Conservation (phyloP, 2,888 invertebrate genomes). For the Drosophila neonasuta region DNA sequence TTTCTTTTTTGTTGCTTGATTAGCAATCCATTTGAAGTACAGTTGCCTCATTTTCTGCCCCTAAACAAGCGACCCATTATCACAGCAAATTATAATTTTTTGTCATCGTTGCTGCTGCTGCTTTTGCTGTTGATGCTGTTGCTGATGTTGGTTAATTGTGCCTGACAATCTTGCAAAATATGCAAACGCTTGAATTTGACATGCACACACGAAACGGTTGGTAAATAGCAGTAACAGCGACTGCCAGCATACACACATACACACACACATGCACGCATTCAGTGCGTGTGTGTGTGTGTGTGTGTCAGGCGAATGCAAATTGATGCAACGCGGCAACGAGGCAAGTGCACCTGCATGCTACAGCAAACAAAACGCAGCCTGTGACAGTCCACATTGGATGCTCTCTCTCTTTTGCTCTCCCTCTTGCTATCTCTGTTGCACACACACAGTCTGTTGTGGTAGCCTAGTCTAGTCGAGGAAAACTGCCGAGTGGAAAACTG, state of each 20-base stretch:
- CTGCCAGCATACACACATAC: constrained; percentile 47
- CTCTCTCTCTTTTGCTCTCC: constrained; percentile 1
- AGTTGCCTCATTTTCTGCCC: constrained; percentile 42
- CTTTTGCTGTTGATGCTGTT: constrained; percentile 9
- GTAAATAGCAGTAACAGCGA: constrained; percentile 69
- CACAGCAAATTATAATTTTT: constrained; percentile 70
- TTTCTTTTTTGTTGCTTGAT: constrained; percentile 32
- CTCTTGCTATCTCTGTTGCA: constrained; percentile 1
- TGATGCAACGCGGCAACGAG: constrained; percentile 58
- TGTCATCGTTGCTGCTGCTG: constrained; percentile 33
- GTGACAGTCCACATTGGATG: constrained; percentile 52
- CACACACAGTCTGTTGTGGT: background rate
- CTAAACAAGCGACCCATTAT: constrained; percentile 50
- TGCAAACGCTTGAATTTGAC: constrained; percentile 76
- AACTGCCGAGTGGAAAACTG: constrained; percentile 59
- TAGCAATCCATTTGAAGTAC: constrained; percentile 48
- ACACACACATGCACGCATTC: constrained; percentile 6
- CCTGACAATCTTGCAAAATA: constrained; percentile 76
- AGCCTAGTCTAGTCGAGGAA: constrained; percentile 31
- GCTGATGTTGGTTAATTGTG: constrained; percentile 75
- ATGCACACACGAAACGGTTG: constrained; percentile 76
- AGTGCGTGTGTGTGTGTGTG: background rate
- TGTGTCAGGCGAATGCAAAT: constrained; percentile 64
- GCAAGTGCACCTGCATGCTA: constrained; percentile 71
- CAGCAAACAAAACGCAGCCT: constrained; percentile 69